Evolutionary conservation across 1,140 invertebrate species (phyloP).

Genomic region (Megalopta genalis): DNA sequence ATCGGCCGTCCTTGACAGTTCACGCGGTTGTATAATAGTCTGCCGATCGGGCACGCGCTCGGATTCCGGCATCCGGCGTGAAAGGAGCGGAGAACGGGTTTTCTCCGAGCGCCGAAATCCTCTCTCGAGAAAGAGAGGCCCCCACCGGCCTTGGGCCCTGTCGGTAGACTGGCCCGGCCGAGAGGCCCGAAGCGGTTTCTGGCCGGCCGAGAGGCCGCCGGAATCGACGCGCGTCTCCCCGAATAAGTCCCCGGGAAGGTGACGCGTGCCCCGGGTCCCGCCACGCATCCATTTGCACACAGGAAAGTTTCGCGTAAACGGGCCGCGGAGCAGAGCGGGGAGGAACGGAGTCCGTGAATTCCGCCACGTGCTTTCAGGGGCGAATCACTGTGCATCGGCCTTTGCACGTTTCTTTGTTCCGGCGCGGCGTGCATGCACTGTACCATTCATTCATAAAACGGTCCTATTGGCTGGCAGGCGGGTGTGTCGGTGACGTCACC

Average conservation of each 20-base stretch:
- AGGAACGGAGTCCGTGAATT: not conserved
- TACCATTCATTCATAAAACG: conserved; percentile 60
- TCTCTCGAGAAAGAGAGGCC: too few species aligned
- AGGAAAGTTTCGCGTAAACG: conserved; percentile 21
- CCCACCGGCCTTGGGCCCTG: not conserved
- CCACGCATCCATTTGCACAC: conserved; percentile 22
- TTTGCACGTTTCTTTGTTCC: conserved; percentile 31
- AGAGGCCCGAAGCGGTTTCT: too few species aligned
- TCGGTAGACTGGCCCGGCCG: not conserved
- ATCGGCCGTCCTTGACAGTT: conserved; percentile 12
- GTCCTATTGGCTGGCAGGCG: conserved; percentile 58
- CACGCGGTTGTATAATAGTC: not conserved
- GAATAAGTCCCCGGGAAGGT: not conserved
- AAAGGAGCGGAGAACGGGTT: too few species aligned
- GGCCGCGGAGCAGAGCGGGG: not conserved
- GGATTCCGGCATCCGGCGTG: not conserved
- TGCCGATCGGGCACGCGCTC: not conserved
- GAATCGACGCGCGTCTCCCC: too few species aligned
- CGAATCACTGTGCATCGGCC: conserved; percentile 41
- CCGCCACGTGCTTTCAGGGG: conserved; percentile 38
- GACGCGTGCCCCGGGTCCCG: not conserved
- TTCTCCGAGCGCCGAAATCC: too few species aligned
- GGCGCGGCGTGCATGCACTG: conserved; percentile 16
- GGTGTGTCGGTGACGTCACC: conserved; percentile 69
- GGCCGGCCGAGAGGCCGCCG: not conserved